Evolutionary conservation across 37 sponge, comb jelly and placozoan genomes (phyloP).

Genomic region (Ianthella basta): DNA sequence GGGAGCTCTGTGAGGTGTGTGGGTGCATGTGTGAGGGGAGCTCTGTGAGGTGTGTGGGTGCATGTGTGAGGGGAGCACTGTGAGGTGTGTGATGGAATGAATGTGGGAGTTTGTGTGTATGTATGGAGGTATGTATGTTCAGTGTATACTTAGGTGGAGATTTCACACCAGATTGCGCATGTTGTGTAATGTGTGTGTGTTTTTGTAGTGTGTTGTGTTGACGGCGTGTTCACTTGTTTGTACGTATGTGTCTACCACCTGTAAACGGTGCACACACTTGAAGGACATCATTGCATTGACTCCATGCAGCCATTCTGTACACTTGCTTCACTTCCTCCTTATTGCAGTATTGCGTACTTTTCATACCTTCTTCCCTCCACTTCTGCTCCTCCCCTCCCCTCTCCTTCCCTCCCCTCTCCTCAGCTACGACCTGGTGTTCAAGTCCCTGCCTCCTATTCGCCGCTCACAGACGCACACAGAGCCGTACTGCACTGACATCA

Average conservation of each 20-base stretch:
- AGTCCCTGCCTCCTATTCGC: neutral
- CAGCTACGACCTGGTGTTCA: conserved; percentile 6
- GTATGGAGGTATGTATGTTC: neutral
- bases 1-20: conserved; percentile 58
- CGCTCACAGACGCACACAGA: neutral
- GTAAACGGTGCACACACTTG: too few relatives aligned
- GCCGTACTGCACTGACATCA: conserved; percentile 66
- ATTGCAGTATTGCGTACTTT: too few relatives aligned
- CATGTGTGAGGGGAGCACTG: conserved; percentile 15
- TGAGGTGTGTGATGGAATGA: conserved; percentile 4
- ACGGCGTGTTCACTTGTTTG: too few relatives aligned
- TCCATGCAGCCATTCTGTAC: too few relatives aligned
- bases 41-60: conserved; percentile 53
- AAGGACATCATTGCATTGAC: too few relatives aligned
- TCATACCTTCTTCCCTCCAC: too few relatives aligned
- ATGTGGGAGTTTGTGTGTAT: conserved; percentile 24
- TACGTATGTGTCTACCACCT: too few relatives aligned
- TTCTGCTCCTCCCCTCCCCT: too few relatives aligned
- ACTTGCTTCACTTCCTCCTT: neutral
- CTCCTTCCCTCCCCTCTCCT: neutral
- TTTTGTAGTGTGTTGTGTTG: too few relatives aligned
- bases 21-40: conserved; percentile 1
- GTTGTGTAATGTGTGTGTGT: neutral
- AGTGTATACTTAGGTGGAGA: too few relatives aligned
- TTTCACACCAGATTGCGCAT: too few relatives aligned